Evolutionary conservation across 1,140 invertebrate genomes (phyloP), one percentile per base, ranked within the genome.

Genomic region (Apis florea): DNA sequence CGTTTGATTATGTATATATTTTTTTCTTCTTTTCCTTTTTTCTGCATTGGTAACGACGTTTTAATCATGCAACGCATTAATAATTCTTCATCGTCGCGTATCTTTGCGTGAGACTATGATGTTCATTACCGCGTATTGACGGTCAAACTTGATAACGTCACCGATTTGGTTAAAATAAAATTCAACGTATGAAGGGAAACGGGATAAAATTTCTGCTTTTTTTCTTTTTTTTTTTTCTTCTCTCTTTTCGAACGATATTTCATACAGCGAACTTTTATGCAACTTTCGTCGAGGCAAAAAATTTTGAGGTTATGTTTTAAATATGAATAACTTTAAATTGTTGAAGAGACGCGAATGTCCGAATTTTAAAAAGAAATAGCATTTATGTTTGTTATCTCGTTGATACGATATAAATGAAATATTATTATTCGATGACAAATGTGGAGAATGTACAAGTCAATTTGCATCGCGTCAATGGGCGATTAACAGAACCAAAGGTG

Each of bases 401-500:
- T 13, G n/a, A 73, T 49, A 2, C 13, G 8, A 51, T 19, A 19
- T 15, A 15, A 63, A 15, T 21, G 40, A 0, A 51, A 49, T 58
- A 58, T 15, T 58, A 58, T 15, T 1, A 19, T 26, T 63, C 2
- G 24, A 47, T 12, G 12, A 54, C 2, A 56, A n/a, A 1, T 15
- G 15, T 1, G 11, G 3, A 15, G 0, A 24, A 3, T 6, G 1
- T 0, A 11, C 2, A 17, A 21, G 0, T 72, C 40, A 49, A 70
- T 53, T 79, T 2, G 49, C 10, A 1, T 1, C 19, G 6, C 19
- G 40, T 0, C 2, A 58, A 71, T 15, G 53, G 56, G 17, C 13
- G 51, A 53, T 75, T 80, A 83, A 80, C 51, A 19, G 21, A 21
- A 31, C 59, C 26, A 40, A 56, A 64, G 78, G 69, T 61, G 59